Evolutionary conservation across 2,797 vertebrate species (phyloP).

Genomic region (Dermochelys coriacea): DNA sequence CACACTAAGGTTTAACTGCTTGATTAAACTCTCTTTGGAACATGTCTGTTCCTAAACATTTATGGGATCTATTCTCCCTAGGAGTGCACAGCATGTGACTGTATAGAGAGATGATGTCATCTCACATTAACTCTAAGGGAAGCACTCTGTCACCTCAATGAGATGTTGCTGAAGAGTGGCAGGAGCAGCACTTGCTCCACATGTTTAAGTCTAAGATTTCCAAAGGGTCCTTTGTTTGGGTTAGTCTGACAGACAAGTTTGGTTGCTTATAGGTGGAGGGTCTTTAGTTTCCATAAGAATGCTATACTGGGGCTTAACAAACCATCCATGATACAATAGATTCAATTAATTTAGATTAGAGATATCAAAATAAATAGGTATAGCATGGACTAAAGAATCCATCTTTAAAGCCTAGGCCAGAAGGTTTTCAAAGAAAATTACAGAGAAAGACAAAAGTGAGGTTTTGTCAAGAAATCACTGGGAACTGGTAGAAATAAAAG

Average conservation of each 20-base stretch:
- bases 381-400: neutral
- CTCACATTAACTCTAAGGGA: neutral
- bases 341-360: neutral
- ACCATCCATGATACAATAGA: neutral
- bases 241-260: neutral
- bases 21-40: conserved; percentile 1
- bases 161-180: neutral
- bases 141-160: neutral
- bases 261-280: neutral
- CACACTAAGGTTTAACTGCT: neutral
- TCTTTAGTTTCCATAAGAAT: neutral
- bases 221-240: neutral
- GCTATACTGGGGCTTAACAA: neutral
- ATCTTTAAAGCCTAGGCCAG: neutral
- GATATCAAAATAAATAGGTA: neutral
- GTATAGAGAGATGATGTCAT: neutral
- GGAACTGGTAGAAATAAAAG: neutral
- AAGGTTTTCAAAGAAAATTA: neutral
- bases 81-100: neutral
- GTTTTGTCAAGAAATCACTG: neutral
- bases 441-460: neutral
- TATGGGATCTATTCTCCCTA: neutral
- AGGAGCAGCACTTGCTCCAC: neutral
- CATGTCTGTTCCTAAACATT: neutral
- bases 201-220: too few relatives aligned